Conservation (phyloP, 1,140 invertebrate genomes). For the Papilio glaucus region DNA sequence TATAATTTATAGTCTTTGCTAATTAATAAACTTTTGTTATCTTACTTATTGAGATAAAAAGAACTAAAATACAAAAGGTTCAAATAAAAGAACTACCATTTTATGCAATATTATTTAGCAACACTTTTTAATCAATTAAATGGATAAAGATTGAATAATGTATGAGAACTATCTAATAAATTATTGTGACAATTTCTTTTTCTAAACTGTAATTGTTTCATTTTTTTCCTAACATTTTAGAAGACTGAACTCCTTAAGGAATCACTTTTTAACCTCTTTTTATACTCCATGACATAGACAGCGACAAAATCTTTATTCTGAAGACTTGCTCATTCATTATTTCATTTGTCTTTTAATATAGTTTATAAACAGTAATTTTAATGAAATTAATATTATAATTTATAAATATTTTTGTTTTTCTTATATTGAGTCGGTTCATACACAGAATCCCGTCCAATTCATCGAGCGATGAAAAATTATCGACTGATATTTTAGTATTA, state of each 20-base stretch:
- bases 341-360: not conserved
- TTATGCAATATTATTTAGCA: no score
- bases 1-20: no score
- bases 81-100: no score
- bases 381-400: not conserved
- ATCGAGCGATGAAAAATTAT: not conserved
- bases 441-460: not conserved
- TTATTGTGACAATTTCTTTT: no score
- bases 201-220: not conserved
- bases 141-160: no score
- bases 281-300: not conserved
- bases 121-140: no score
- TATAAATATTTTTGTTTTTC: not conserved
- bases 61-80: no score
- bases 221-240: not conserved
- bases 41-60: no score
- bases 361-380: not conserved
- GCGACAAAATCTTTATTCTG: not conserved
- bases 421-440: not conserved
- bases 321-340: not conserved
- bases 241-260: not conserved
- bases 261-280: not conserved
- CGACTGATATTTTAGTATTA: not conserved
- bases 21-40: no score
- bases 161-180: no score